phyloP scores from a whole-genome alignment of 1,140 invertebrate genomes.

The Acromyrmex echinatior region DNA sequence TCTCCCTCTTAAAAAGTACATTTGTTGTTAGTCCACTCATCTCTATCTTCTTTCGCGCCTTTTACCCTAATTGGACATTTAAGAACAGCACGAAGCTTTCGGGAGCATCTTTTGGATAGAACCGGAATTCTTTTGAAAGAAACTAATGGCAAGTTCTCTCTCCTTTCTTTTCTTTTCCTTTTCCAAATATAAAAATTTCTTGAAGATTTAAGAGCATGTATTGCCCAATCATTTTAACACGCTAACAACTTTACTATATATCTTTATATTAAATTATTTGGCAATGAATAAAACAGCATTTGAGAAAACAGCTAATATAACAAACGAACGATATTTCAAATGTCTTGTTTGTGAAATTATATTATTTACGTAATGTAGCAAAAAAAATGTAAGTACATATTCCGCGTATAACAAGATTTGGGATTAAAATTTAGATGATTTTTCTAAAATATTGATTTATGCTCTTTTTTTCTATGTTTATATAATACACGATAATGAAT shows the following conservation, averaged over 20 bases:
- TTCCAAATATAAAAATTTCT: constrained; percentile 11
- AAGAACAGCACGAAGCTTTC: constrained; percentile 47
- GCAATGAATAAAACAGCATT: neutral
- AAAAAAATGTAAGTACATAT: neutral
- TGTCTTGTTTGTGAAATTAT: neutral
- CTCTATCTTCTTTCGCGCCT: constrained; percentile 58
- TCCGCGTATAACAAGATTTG: neutral
- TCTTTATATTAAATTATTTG: neutral
- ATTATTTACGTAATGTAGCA: neutral
- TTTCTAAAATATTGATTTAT: neutral
- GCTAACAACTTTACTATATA: constrained; percentile 5
- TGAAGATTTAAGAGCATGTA: constrained; percentile 31
- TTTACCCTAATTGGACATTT: constrained; percentile 71
- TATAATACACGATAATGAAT: neutral
- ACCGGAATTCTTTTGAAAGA: constrained; percentile 15
- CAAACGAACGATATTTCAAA: neutral
- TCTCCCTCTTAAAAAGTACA: constrained; percentile 44
- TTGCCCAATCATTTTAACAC: constrained; percentile 26
- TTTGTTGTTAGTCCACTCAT: constrained; percentile 44
- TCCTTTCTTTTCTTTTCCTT: constrained; percentile 6
- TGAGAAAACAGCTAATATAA: neutral
- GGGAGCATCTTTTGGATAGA: constrained; percentile 39
- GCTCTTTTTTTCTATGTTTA: neutral
- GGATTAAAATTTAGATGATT: neutral
- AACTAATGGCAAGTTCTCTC: constrained; percentile 46